Base-by-base conservation (phyloP, 2,888 invertebrate species). In the Holacanthella duospinosa region DNA sequence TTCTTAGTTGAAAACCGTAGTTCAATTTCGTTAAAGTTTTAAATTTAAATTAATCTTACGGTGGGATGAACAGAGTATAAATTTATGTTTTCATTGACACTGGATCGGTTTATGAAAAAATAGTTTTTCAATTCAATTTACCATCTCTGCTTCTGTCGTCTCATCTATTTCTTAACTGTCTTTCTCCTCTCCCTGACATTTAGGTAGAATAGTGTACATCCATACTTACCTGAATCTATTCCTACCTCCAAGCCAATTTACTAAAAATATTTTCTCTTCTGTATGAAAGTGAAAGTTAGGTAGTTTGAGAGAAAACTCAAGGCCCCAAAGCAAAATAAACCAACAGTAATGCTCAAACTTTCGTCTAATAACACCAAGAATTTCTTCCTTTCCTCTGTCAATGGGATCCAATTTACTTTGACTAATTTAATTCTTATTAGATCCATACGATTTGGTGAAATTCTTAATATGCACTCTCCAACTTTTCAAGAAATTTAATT, bases 341-440 rank as follows among this genome's bases (percentile, higher is more conserved):
- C 16, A 36, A 16, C 6, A 36, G 16, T 36, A 6, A 36, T 36
- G 21, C 48, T 48, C 48, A 48, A 21, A 48, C 48, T 48, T 48
- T 21, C 48, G 48, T 48, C 16, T 48, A 48, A 48, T 48, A 9
- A 48, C 48, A n/a, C 48, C 48, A 16, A 36, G 36, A 36, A 36
- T 36, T 16, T 21, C 21, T 48, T 4, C 21, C 48, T 21, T 48
- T 48, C 48, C 21, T 48, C 48, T 70, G 70, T 71, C 71, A 71
- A 71, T 71, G 71, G 71, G 70, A 71, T 69, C 68, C 71, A 71
- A 71, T 70, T 71, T 71, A 70, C 57, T 71, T 71, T 71, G 70
- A 71, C 71, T 71, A 71, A 71, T 71, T 71, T 71, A 71, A 71
- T 71, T 69, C 69, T 4, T 55, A 28, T 12, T 27, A n/a, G 25